Conservation (phyloP, 2,113 vertebrate genomes). For the Pollimyrus isidori region DNA sequence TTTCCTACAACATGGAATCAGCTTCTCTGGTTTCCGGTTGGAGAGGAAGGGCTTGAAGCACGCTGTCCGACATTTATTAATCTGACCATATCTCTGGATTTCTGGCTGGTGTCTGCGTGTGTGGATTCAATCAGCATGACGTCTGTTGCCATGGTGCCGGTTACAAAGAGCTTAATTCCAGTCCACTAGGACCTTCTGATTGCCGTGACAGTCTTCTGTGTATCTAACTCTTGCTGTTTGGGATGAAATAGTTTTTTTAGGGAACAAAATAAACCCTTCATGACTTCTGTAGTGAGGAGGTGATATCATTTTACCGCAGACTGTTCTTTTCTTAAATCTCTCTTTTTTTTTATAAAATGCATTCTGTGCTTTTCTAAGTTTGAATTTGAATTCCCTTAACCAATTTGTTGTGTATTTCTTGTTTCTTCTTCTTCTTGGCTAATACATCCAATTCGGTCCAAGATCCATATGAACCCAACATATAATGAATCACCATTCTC, state of each 20-base stretch:
- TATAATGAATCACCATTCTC: not conserved
- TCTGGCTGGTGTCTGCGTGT: conserved; percentile 27
- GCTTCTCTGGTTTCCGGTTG: conserved; percentile 34
- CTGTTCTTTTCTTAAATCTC: not conserved
- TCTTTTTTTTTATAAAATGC: not conserved
- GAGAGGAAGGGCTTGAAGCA: conserved; percentile 38
- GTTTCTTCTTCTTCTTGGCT: not conserved
- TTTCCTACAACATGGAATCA: conserved; percentile 40
- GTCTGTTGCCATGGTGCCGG: conserved; percentile 46
- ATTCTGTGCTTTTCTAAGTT: not conserved
- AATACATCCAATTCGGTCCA: not conserved
- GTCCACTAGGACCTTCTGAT: conserved; percentile 37
- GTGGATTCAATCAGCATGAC: conserved; percentile 36
- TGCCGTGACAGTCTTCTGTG: conserved; percentile 34
- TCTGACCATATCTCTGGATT: conserved; percentile 37
- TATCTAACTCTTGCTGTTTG: conserved; percentile 13
- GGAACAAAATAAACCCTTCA: not conserved
- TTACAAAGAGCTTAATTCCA: conserved; percentile 44
- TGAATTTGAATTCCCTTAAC: not conserved
- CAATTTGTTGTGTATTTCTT: not conserved
- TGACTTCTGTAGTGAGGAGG: not conserved
- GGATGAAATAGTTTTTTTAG: not conserved
- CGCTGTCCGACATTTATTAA: conserved; percentile 46
- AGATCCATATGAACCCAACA: not conserved
- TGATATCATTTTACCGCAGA: not conserved